Evolutionary conservation across 2,113 vertebrate genomes (phyloP).

Genomic region (Ranitomeya imitator): DNA sequence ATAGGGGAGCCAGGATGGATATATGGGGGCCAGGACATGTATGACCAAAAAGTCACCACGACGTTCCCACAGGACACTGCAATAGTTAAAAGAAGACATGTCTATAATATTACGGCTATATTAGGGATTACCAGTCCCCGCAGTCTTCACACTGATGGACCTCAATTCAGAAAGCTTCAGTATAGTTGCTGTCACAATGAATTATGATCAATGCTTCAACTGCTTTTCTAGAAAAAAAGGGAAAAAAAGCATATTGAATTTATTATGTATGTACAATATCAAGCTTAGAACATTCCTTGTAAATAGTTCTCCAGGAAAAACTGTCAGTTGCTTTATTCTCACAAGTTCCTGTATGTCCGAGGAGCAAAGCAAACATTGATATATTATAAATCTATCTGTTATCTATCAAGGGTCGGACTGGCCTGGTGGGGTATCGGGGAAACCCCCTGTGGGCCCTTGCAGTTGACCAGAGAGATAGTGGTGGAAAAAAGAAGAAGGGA

Average conservation of each 20-base stretch:
- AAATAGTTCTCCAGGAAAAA: not conserved
- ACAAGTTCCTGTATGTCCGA: slow-evolving; percentile 20
- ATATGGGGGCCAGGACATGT: no score
- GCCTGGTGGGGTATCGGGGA: no score
- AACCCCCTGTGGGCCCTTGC: no score
- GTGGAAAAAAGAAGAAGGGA: no score
- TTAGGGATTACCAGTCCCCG: not conserved
- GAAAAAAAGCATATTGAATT: not conserved
- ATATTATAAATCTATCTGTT: not conserved
- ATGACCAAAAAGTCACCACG: not conserved
- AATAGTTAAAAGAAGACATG: not conserved
- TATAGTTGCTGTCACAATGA: not conserved
- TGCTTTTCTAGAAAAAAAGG: not conserved
- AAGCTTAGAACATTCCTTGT: not conserved
- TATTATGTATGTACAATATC: not conserved
- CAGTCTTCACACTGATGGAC: no score
- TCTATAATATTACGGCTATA: not conserved
- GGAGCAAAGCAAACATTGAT: not conserved
- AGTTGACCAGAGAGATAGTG: no score
- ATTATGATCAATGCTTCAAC: not conserved
- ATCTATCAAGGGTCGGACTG: not conserved
- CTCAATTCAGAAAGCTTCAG: no score
- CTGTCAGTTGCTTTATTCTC: slow-evolving; percentile 25
- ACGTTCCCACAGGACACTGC: not conserved
- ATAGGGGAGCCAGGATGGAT: no score